Evolutionary conservation across 2,113 vertebrate species (phyloP).

Genomic region (Camelus bactrianus): DNA sequence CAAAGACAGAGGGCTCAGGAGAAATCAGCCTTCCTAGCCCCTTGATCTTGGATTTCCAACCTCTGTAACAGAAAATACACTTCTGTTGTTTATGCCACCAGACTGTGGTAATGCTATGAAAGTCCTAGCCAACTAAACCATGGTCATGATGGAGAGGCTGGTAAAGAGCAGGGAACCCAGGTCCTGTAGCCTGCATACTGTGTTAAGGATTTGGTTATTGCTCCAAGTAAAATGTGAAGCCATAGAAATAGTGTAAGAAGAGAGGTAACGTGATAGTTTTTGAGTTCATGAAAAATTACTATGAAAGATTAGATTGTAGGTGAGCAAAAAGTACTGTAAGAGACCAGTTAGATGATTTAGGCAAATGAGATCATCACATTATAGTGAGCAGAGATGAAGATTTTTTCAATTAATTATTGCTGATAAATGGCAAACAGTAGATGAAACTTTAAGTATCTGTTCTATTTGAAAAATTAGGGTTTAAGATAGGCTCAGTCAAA

Average conservation of each 20-base stretch:
- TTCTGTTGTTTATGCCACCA: not conserved
- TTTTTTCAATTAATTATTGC: constrained; percentile 9
- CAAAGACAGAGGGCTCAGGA: not conserved
- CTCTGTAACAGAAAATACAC: not conserved
- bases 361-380: not conserved
- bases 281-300: not conserved
- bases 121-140: not conserved
- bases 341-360: not conserved
- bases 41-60: not conserved
- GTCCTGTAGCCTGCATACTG: not conserved
- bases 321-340: not conserved
- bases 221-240: not conserved
- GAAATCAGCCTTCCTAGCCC: not conserved
- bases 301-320: not conserved
- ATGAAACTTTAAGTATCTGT: not conserved
- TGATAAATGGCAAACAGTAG: not conserved
- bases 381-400: not conserved
- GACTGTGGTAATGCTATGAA: not conserved
- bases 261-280: not conserved
- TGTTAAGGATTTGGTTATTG: not conserved
- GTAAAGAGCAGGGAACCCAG: not conserved
- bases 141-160: not conserved
- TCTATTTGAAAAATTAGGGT: not conserved
- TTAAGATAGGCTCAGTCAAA: constrained; percentile 1
- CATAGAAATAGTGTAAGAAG: not conserved